Percentiles rank a stretch among this genome's conserved stretches.
Conservation (phyloP, 2,797 vertebrate species). For the Chelon labrosus region DNA sequence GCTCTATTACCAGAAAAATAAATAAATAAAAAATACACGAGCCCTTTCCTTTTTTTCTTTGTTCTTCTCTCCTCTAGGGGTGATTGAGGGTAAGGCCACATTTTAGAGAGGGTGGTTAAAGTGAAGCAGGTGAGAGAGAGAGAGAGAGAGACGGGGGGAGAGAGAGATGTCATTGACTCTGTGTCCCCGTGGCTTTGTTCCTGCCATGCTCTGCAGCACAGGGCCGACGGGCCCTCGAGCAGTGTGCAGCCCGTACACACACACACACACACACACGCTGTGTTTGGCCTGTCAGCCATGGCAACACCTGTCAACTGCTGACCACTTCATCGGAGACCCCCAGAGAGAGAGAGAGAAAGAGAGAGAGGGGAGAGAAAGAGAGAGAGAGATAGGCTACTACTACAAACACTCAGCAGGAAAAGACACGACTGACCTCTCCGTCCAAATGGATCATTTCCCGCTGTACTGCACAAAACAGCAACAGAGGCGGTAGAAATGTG, state of each 20-base stretch:
- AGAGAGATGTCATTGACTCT: conserved; percentile 80
- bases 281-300: conserved; percentile 79
- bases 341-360: conserved; percentile 25
- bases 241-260: conserved; percentile 13
- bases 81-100: conserved; percentile 10
- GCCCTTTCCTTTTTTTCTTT: not conserved
- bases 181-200: conserved; percentile 79
- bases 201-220: conserved; percentile 78
- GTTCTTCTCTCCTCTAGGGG: not conserved
- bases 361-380: no score
- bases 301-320: conserved; percentile 82
- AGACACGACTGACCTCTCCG: conserved; percentile 39
- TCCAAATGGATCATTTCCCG: conserved; percentile 42
- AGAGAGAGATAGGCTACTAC: not conserved
- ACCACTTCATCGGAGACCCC: conserved; percentile 82
- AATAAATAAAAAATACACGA: no score
- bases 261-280: conserved; percentile 38
- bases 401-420: conserved; percentile 26
- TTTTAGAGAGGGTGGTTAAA: conserved; percentile 15
- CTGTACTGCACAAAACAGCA: conserved; percentile 6
- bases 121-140: conserved; percentile 45
- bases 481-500: no score
- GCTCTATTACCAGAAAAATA: conserved; percentile 17
- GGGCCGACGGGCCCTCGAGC: conserved; percentile 66
- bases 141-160: conserved; percentile 42